Base-by-base conservation (phyloP, 2,888 invertebrate species). In the Ornithoptera alexandrae region DNA sequence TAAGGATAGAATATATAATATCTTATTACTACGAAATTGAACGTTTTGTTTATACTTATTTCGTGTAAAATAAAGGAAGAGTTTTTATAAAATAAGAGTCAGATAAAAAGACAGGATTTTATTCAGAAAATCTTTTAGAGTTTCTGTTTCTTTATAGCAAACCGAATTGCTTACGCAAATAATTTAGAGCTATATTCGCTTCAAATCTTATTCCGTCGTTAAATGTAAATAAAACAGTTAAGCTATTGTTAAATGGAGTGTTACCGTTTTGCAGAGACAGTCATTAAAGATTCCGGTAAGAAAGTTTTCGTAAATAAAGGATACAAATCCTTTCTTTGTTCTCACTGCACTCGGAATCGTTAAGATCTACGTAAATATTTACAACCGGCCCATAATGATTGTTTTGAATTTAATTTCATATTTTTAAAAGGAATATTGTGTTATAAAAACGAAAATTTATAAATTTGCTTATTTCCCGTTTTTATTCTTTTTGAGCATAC, bases 281-380 rank as follows among this genome's bases (percentile, higher is more conserved):
- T 66, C 65, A 69, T 69, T 69, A 69, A 69, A 69, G 65, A 66
- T 69, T 62, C 65, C 69, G 62, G 65, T 69, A 62, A 69, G 65
- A 65, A 65, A 65, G 39, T 63, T 63, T 56, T n/a, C 50, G 36
- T 30, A 30, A 56, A 57, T 57, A 62, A 62, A 62, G 62, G 50
- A 46, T 46, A 62, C 50, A n/a, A 17, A 24, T 62, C 39, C 20
- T 30, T 62, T 62, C 50, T 62, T 50, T 50, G 50, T 46, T 50
- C 50, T 24, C 17, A 10, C 17, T n/a, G 50, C 50, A 62, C 24
- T 62, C 24, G 50, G 24, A 7, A 50, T 58, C 42, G 18, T 66
- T 59, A 66, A 46, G 57, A 2, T n/a, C 58, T 42, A 58, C 62
- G 68, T 63, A 63, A 68, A 68, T 57, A 63, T 68, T 62, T 24